Base-by-base conservation (phyloP, 2,113 vertebrate genomes). In the Zingel zingel region DNA sequence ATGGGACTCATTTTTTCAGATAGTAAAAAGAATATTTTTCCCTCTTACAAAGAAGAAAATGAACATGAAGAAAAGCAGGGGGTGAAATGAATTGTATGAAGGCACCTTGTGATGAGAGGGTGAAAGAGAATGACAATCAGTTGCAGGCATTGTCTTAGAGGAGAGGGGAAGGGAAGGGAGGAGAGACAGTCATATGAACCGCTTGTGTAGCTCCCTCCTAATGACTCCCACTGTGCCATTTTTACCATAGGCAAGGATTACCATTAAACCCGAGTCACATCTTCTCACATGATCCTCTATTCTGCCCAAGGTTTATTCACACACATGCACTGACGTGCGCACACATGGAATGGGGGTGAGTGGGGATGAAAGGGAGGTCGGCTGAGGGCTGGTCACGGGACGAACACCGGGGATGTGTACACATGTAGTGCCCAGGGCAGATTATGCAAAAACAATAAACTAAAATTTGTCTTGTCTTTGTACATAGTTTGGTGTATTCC, bases 201-300 rank as follows among this genome's bases (percentile, higher is more conserved):
- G 18, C 79, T 78, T 2, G 1, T 54, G 57, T 61, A 1, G 74
- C 76, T 85, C 66, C 84, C 70, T 79, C 33, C 85, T 93, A 92
- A 94, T 86, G 77, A 89, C 85, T 87, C 89, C 90, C 92, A 84
- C 84, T 92, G 90, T 89, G 90, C 86, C 84, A 69, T 88, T 91
- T 91, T 92, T 43, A 91, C 92, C 92, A 69, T 87, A 88, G 91
- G 93, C 92, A 57, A 87, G 90, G 93, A 94, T 94, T 95, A 94
- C 63, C 82, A 89, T 85, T 93, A 92, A 92, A 81, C 88, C 86
- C 27, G 18, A 89, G 90, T 94, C 93, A 93, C 93, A 94, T 93
- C 92, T 89, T 86, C 93, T 95, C 94, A 94, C 94, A 94, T 95
- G 94, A 94, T 91, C 77, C 74, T 57, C 88, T 23, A 74, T 74